Evolutionary conservation across 2,888 invertebrate species (phyloP), one percentile per base, ranked within the genome.

Genomic region (Luperina testacea): DNA sequence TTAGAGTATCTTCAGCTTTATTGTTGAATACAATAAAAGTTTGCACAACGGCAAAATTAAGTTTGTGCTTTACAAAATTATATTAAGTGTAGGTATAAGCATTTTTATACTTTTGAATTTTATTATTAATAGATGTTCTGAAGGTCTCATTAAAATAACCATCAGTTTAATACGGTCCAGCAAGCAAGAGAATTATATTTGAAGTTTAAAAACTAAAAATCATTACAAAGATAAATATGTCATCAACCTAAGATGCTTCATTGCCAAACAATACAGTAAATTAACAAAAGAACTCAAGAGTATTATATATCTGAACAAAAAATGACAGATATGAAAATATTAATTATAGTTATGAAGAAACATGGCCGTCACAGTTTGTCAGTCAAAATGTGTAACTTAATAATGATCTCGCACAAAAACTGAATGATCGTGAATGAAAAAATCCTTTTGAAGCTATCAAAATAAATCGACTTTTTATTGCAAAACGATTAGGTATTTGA

Each of bases 301-400:
- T 89, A 88, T 89, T 79, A 87, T 76, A 78, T 90, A 72, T 84
- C 88, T 57, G 69, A 83, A 82, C 87, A 90, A 89, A 90, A 90
- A 90, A 84, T 79, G 79, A 87, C 86, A 83, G 83, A 76, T 87
- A 86, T 79, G 83, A 86, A 87, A 88, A 89, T 87, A 89, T 87
- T 89, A 91, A 89, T 87, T 88, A 90, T 82, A 85, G 77, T 81
- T 73, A 78, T 74, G 81, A 88, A 87, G 89, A 89, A 91, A 89
- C 86, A 80, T 83, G 83, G 81, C 89, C 88, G 86, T 87, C 85
- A 87, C 82, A 89, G 83, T 87, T 88, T 89, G 90, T 90, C 90
- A 90, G 90, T 87, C 87, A 86, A 88, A 83, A 87, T 85, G 84
- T 88, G 90, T 89, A 91, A 91, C 88, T 89, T 87, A 89, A 91